These are phyloP conservation scores for Dicaeum eximium DNA, from an alignment of 2,113 vertebrate species.

Conservation along the genomic window DNA sequence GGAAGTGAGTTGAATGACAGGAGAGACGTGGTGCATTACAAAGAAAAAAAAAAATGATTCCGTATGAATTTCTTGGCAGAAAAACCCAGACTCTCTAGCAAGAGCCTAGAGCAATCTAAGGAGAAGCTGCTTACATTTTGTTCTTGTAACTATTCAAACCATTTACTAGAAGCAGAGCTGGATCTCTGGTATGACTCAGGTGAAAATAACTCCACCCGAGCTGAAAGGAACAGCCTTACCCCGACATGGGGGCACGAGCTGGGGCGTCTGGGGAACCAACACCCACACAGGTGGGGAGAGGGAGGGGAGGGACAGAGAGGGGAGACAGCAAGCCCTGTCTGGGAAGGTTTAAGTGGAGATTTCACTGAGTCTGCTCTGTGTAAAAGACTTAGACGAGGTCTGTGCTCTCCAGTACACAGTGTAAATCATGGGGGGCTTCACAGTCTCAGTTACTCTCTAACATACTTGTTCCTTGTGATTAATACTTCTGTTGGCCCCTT, in stretches of 20 bases:
- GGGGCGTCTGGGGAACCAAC: accelerated
- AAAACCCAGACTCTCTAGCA: not conserved
- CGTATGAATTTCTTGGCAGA: not conserved
- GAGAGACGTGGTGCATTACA: not conserved
- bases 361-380: not conserved
- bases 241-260: accelerated
- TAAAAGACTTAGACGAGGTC: accelerated
- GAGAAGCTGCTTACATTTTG: not conserved
- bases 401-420: accelerated
- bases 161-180: not conserved
- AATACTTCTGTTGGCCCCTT: not conserved
- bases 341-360: not conserved
- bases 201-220: not conserved
- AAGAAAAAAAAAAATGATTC: not conserved
- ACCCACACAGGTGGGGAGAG: not conserved
- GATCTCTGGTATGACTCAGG: not conserved
- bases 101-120: not conserved
- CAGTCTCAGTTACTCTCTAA: not conserved
- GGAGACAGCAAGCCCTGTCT: not conserved
- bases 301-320: accelerated
- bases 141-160: not conserved
- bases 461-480: not conserved
- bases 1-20: not conserved
- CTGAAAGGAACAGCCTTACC: not conserved
- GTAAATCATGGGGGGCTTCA: not conserved